phyloP scores from a whole-genome alignment of 2,113 vertebrate species.

The Rhegmatorhina hoffmannsi region DNA sequence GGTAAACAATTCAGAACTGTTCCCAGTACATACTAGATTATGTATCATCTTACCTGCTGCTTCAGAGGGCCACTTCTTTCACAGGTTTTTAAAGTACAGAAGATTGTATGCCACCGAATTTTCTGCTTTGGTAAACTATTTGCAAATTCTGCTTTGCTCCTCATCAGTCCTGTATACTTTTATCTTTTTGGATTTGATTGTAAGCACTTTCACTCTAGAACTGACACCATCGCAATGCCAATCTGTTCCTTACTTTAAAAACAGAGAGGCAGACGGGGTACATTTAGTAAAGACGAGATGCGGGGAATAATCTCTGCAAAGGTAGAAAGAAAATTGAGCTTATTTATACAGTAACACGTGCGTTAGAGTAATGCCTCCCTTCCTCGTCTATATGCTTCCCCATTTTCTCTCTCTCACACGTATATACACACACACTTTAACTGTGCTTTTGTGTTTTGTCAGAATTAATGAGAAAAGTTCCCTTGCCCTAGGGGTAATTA shows the following conservation, averaged over 20 bases:
- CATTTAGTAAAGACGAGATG: not conserved
- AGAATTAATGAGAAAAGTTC: slow-evolving; percentile 99
- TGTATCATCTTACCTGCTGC: slow-evolving; percentile 24
- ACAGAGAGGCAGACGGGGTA: not conserved
- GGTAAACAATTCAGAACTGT: slow-evolving; percentile 62
- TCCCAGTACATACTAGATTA: slow-evolving; percentile 11
- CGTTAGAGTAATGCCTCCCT: slow-evolving; percentile 49
- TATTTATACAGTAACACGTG: slow-evolving; percentile 69
- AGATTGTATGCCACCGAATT: not conserved
- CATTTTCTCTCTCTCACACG: slow-evolving; percentile 63
- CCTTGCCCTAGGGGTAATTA: slow-evolving; percentile 99
- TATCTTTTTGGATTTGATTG: not conserved
- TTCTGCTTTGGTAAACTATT: slow-evolving; percentile 1
- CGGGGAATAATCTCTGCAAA: not conserved
- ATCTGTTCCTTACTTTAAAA: not conserved
- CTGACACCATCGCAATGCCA: not conserved
- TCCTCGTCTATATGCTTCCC: slow-evolving; percentile 29
- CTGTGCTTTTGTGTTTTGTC: slow-evolving; percentile 99
- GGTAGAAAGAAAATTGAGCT: slow-evolving; percentile 40
- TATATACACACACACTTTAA: slow-evolving; percentile 85
- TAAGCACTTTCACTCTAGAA: not conserved
- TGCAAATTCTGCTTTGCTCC: not conserved
- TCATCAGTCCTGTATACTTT: not conserved
- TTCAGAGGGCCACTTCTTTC: not conserved
- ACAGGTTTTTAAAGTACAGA: not conserved